These are phyloP conservation scores for Stictocephala bisonia DNA, from an alignment of 2,888 invertebrate genomes.

Conservation along the genomic window DNA sequence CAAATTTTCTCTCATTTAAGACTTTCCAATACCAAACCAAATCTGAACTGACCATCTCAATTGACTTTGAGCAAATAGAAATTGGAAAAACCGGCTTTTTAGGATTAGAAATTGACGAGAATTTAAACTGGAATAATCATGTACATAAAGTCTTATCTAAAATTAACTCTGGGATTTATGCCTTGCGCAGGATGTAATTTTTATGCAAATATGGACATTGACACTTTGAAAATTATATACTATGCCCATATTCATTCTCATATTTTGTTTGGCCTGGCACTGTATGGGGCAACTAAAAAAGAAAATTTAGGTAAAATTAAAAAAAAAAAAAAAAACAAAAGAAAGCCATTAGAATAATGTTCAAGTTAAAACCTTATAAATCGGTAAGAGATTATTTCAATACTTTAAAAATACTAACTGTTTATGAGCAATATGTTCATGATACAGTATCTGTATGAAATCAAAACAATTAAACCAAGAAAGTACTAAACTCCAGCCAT, in stretches of 20 bases:
- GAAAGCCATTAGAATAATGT: too few species aligned
- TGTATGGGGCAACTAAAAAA: too few species aligned
- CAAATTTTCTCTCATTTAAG: slow-evolving; percentile 2
- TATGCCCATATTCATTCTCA: too few species aligned
- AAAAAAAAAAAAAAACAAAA: too few species aligned
- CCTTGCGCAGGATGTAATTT: too few species aligned
- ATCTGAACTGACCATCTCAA: neutral
- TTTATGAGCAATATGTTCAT: neutral
- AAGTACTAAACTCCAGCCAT: neutral
- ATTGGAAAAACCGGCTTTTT: slow-evolving; percentile 9
- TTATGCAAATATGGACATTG: too few species aligned
- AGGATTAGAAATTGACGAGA: slow-evolving; percentile 15
- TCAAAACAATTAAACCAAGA: neutral
- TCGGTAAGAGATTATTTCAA: neutral
- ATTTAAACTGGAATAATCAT: slow-evolving; percentile 10
- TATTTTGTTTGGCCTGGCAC: too few species aligned
- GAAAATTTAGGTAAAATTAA: too few species aligned
- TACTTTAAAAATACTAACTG: neutral
- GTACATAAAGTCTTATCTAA: neutral
- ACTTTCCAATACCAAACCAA: neutral
- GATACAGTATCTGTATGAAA: neutral
- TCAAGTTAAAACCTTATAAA: neutral
- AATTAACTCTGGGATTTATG: too few species aligned
- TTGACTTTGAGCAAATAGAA: slow-evolving; percentile 3
- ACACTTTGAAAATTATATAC: too few species aligned